Evolutionary conservation across 2,888 invertebrate species (phyloP).

Genomic region (Petrolisthes manimaculis): DNA sequence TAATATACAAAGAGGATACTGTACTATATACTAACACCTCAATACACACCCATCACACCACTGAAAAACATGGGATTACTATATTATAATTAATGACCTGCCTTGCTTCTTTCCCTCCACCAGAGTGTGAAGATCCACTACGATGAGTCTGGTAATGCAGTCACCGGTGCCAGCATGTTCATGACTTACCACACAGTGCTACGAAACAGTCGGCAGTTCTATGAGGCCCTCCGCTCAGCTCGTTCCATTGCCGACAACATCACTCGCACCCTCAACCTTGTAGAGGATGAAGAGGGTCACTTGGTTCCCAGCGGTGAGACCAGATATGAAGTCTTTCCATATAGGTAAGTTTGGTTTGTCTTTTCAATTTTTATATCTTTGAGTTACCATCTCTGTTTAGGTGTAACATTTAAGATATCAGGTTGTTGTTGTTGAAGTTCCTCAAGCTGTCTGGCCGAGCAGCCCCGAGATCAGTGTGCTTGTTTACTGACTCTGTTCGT

Average conservation of each 20-base stretch:
- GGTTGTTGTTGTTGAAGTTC: too few species aligned
- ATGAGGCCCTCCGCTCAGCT: constrained; percentile 82
- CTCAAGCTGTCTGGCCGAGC: too few species aligned
- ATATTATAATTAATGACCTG: too few species aligned
- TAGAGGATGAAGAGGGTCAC: constrained; percentile 68
- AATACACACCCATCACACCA: too few species aligned
- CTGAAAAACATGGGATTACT: too few species aligned
- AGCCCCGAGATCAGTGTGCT: too few species aligned
- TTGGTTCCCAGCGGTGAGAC: constrained; percentile 58
- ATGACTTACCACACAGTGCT: constrained; percentile 92
- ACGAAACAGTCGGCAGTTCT: constrained; percentile 85
- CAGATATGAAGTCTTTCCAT: constrained; percentile 84
- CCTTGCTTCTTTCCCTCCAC: too few species aligned
- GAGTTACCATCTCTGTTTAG: neutral
- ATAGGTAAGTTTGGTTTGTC: constrained; percentile 75
- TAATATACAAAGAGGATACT: too few species aligned
- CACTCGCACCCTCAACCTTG: constrained; percentile 78
- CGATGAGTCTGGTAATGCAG: constrained; percentile 57
- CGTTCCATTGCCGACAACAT: constrained; percentile 83
- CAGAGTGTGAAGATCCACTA: constrained; percentile 63
- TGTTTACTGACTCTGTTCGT: neutral
- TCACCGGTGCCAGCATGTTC: constrained; percentile 80
- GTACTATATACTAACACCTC: too few species aligned
- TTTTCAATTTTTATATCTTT: neutral
- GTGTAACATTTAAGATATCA: neutral